Percentiles rank a stretch among this genome's conserved stretches.
Evolutionary conservation across 2,113 vertebrate species (phyloP).

Genomic region (Fukomys damarensis): DNA sequence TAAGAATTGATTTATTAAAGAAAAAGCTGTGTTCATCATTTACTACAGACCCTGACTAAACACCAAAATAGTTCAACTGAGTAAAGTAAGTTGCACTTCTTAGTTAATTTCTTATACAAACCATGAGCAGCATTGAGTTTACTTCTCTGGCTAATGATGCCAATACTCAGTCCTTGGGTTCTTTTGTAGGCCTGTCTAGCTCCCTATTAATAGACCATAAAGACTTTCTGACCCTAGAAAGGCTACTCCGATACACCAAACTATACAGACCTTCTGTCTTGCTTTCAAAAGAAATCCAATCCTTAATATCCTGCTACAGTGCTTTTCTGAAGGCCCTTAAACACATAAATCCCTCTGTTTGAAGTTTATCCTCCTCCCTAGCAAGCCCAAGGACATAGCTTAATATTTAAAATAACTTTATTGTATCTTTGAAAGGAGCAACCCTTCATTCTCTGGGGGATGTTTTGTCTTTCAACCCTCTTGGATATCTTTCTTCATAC

Average conservation of each 20-base stretch:
- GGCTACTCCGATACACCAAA: not conserved
- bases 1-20: not conserved
- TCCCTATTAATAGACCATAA: not conserved
- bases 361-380: constrained; percentile 23
- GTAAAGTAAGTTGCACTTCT: constrained; percentile 25
- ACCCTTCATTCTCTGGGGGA: constrained; percentile 8
- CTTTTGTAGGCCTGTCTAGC: not conserved
- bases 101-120: constrained; percentile 26
- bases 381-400: not conserved
- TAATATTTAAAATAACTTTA: constrained; percentile 23
- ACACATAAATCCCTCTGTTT: constrained; percentile 26
- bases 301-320: not conserved
- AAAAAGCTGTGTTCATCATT: constrained; percentile 10
- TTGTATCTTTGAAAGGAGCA: constrained; percentile 13
- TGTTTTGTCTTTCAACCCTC: constrained; percentile 46
- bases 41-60: constrained; percentile 17
- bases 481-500: constrained; percentile 58
- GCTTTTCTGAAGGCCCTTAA: not conserved
- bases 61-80: not conserved
- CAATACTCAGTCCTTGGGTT: not conserved
- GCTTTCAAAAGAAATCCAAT: constrained; percentile 38
- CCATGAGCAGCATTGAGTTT: not conserved
- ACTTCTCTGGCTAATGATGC: not conserved
- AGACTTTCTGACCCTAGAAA: not conserved
- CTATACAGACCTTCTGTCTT: not conserved